phyloP scores from a whole-genome alignment of 2,113 vertebrate species.

The Scortum barcoo region DNA sequence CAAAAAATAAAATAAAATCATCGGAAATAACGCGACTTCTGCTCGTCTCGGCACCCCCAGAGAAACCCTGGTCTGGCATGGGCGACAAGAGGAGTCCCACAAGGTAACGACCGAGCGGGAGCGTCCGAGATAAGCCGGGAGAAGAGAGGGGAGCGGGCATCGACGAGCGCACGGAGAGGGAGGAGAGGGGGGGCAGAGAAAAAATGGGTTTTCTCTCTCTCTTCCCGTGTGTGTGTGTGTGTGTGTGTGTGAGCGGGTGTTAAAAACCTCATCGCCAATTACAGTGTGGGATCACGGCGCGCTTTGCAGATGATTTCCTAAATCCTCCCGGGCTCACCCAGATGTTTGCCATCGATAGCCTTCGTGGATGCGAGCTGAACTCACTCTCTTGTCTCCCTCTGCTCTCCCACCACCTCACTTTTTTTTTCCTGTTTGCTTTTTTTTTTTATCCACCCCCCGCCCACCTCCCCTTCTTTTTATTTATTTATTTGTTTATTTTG shows the following conservation, averaged over 20 bases:
- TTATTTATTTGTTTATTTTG: too few species aligned
- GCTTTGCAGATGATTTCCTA: slow-evolving; percentile 73
- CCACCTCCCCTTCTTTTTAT: too few species aligned
- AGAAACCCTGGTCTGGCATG: slow-evolving; percentile 86
- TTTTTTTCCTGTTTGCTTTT: neutral
- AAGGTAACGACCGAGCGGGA: slow-evolving; percentile 85
- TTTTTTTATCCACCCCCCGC: too few species aligned
- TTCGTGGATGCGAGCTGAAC: slow-evolving; percentile 61
- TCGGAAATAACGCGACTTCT: slow-evolving; percentile 68
- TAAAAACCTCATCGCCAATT: slow-evolving; percentile 82
- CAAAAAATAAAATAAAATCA: too few species aligned
- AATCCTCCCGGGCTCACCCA: slow-evolving; percentile 68
- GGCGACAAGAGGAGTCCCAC: slow-evolving; percentile 99
- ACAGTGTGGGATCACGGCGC: slow-evolving; percentile 77
- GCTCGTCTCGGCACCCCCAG: slow-evolving; percentile 73
- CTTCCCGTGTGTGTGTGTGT: slow-evolving; percentile 56
- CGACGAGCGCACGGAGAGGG: slow-evolving; percentile 58
- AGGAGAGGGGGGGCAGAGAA: slow-evolving; percentile 26
- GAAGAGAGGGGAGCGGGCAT: slow-evolving; percentile 70
- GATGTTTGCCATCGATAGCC: slow-evolving; percentile 73
- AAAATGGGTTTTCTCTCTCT: slow-evolving; percentile 73
- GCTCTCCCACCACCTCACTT: neutral
- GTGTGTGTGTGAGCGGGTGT: slow-evolving; percentile 72
- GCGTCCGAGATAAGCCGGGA: slow-evolving; percentile 37
- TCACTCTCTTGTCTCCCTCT: slow-evolving; percentile 41